phyloP scores from a whole-genome alignment of 92 coral and sea anemone species.

The Meandrina meandrites region DNA sequence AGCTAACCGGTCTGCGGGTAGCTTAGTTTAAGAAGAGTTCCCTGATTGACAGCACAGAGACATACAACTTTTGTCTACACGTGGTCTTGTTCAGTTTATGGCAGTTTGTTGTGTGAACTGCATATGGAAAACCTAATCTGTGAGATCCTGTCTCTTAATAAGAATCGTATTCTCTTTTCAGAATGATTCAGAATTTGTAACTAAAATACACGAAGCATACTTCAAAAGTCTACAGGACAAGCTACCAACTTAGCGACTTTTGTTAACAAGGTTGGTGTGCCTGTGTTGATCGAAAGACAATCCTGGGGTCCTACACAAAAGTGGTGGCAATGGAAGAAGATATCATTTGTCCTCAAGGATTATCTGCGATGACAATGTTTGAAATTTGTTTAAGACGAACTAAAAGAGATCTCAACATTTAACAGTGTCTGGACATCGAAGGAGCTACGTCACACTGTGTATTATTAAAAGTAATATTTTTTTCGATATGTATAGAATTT shows the following conservation, averaged over 20 bases:
- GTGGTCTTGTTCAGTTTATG: too few relatives aligned
- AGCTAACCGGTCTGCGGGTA: too few relatives aligned
- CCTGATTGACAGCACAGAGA: too few relatives aligned
- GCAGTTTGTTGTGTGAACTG: too few relatives aligned
- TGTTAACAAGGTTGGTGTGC: background rate
- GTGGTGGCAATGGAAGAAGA: background rate
- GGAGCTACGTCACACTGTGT: background rate
- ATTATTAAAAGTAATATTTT: background rate
- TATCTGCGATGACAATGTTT: background rate
- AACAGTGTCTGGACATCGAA: background rate
- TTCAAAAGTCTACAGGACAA: constrained; percentile 69
- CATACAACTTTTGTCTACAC: too few relatives aligned
- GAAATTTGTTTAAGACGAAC: background rate
- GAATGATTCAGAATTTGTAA: constrained; percentile 83
- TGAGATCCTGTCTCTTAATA: too few relatives aligned
- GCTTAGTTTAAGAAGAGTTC: too few relatives aligned
- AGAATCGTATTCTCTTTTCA: background rate
- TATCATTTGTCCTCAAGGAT: background rate
- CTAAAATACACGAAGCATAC: constrained; percentile 85
- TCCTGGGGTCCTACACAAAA: background rate
- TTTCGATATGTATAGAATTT: background rate
- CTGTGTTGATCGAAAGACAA: background rate
- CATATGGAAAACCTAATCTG: too few relatives aligned
- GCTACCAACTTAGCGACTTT: constrained; percentile 55
- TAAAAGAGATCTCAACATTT: background rate